A percentile compares a stretch with the other conserved stretches of the same genome.
Evolutionary conservation across 92 coral and sea anemone species (phyloP).

Genomic region (Virgularia gustaviana): DNA sequence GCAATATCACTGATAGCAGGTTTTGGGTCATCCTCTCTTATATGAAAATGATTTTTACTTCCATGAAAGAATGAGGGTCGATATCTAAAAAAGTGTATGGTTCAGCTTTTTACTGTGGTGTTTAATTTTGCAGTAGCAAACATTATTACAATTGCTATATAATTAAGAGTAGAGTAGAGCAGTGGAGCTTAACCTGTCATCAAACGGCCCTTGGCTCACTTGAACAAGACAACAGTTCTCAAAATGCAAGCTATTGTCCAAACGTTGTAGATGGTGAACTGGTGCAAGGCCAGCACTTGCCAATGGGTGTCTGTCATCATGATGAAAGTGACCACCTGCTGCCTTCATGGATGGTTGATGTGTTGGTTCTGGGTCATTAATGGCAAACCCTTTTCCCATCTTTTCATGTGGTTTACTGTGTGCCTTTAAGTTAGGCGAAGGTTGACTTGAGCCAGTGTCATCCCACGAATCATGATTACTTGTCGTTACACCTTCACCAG

Average conservation of each 20-base stretch:
- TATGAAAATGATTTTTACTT: slow-evolving; percentile 61
- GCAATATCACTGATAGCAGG: slow-evolving; percentile 71
- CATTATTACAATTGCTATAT: background rate
- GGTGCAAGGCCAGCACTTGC: background rate
- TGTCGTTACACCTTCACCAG: background rate
- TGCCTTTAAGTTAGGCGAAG: too few relatives aligned
- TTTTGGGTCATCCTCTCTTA: slow-evolving; percentile 75
- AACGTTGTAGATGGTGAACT: background rate
- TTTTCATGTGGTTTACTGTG: too few relatives aligned
- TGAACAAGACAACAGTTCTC: slow-evolving; percentile 25
- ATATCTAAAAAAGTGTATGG: slow-evolving; percentile 31
- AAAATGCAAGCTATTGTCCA: background rate
- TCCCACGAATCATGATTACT: slow-evolving; percentile 23
- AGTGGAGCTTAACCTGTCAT: slow-evolving; percentile 26
- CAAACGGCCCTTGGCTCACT: slow-evolving; percentile 20
- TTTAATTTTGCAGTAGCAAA: background rate
- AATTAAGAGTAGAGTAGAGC: background rate
- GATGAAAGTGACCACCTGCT: too few relatives aligned
- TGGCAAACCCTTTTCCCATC: too few relatives aligned
- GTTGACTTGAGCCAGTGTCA: too few relatives aligned
- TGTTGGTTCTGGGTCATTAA: too few relatives aligned
- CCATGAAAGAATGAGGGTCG: slow-evolving; percentile 81
- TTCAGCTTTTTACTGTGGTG: background rate
- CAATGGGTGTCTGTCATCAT: too few relatives aligned
- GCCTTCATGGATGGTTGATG: background rate